phyloP scores from a whole-genome alignment of 2,113 vertebrate species.

The Calidris pygmaea region DNA sequence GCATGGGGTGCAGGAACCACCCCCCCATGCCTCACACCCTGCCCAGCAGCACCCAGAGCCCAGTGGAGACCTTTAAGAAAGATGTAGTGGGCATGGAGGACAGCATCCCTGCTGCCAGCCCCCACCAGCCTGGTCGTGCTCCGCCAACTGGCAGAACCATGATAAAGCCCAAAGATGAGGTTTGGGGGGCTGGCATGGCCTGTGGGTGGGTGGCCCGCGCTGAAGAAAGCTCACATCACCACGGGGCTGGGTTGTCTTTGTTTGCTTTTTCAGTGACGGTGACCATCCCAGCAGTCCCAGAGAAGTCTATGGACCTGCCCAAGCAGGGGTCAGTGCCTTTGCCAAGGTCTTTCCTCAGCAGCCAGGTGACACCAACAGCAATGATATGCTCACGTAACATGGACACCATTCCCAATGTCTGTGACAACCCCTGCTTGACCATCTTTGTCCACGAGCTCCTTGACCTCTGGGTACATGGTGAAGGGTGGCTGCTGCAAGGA shows the following conservation, averaged over 20 bases:
- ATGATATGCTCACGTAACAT: not conserved
- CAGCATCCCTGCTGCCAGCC: not conserved
- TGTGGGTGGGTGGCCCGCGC: not conserved
- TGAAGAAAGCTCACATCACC: not conserved
- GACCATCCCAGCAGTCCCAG: fast-evolving
- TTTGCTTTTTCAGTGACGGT: not conserved
- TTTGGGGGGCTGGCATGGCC: not conserved
- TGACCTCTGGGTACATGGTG: not conserved
- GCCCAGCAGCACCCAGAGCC: not conserved
- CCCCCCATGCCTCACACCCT: not conserved
- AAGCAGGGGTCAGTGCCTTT: not conserved
- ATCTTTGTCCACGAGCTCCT: not conserved
- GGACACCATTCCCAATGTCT: not conserved
- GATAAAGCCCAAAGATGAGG: not conserved
- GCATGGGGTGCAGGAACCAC: not conserved
- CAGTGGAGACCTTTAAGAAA: not conserved
- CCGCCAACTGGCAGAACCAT: fast-evolving
- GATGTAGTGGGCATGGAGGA: not conserved
- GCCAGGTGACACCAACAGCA: not conserved
- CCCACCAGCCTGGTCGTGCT: not conserved
- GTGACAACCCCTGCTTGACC: not conserved
- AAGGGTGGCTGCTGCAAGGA: not conserved
- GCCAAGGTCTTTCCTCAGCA: not conserved
- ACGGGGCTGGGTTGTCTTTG: not conserved
- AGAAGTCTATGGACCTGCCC: not conserved